phyloP scores from a whole-genome alignment of 2,113 vertebrate species.

The Poeciliopsis turrubarensis region DNA sequence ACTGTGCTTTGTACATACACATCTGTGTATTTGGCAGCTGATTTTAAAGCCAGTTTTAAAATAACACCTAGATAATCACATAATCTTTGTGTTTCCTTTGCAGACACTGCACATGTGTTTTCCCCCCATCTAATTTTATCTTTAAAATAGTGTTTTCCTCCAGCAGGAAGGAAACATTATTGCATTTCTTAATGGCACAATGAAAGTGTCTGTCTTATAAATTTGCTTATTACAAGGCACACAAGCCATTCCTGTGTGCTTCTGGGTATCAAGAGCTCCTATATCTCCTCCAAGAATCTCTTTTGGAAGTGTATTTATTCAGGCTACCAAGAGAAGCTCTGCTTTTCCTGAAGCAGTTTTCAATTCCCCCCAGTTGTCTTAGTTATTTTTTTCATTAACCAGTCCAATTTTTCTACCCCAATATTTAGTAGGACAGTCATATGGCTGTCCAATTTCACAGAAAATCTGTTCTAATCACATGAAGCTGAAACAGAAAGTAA shows the following conservation, averaged over 20 bases:
- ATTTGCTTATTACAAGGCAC: conserved; percentile 39
- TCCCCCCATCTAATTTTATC: conserved; percentile 40
- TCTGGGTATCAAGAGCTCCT: conserved; percentile 18
- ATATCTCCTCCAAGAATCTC: conserved; percentile 20
- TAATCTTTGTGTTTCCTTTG: neutral
- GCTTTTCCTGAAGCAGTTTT: neutral
- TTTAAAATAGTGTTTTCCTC: conserved; percentile 40
- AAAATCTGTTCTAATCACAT: conserved; percentile 34
- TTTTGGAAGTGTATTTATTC: conserved; percentile 23
- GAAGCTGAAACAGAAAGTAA: conserved; percentile 12
- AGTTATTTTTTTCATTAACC: conserved; percentile 1
- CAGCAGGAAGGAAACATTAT: conserved; percentile 23
- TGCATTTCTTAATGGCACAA: conserved; percentile 45
- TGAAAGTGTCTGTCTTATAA: conserved; percentile 49
- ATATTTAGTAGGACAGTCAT: neutral
- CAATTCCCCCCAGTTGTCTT: neutral
- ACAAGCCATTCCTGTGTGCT: conserved; percentile 29
- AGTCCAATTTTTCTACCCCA: neutral
- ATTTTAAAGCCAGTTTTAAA: neutral
- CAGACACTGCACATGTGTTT: neutral
- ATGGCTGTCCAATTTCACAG: neutral
- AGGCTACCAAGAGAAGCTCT: conserved; percentile 25
- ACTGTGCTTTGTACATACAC: neutral
- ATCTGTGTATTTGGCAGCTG: neutral
- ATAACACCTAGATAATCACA: neutral